Evolutionary conservation across 1,140 invertebrate species (phyloP), one percentile per base, ranked within the genome.

Genomic region (Neodiprion fabricii): DNA sequence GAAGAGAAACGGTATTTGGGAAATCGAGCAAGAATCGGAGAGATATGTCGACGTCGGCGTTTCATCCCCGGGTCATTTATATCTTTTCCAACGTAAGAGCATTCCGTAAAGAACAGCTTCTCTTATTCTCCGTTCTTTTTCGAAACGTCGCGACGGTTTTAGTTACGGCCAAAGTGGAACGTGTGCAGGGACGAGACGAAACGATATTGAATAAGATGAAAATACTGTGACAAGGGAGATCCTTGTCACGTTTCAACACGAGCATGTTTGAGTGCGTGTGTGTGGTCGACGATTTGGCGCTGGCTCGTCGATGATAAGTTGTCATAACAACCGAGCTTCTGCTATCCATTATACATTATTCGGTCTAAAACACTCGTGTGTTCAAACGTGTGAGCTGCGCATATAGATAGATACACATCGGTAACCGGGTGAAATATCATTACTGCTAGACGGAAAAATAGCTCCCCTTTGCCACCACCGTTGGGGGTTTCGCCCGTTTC

Each of bases 311-410:
- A 61, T 61, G 53, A 14, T 61, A 61, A 61, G 53, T 61, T 61
- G n/a, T 61, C 53, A 61, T 61, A 61, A 61, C 53, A 61, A 61
- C 11, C 8, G 11, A 9, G 11, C 53, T 5, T 9, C 53, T 17
- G n/a, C 53, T 17, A 61, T 61, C 53, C 53, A 61, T 61, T 61
- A 61, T 61, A 61, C n/a, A 61, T 61, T 61, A 61, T 61, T 61
- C 53, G 5, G 28, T 40, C 28, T 40, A 40, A 40, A 61, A 61
- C 53, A 61, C 53, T 12, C 53, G 53, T 61, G n/a, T 61, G n/a
- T 61, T 17, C n/a, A 5, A 40, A 40, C 5, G 28, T 40, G 28
- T 40, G 28, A 40, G 28, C 17, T 21, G 17, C 28, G 5, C 28
- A 40, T 40, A 40, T 40, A 40, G 28, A 40, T 40, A 40, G 28